Percentiles rank a stretch among this genome's conserved stretches.
phyloP scores from a whole-genome alignment of 2,797 vertebrate species.

The Lepus townsendii region DNA sequence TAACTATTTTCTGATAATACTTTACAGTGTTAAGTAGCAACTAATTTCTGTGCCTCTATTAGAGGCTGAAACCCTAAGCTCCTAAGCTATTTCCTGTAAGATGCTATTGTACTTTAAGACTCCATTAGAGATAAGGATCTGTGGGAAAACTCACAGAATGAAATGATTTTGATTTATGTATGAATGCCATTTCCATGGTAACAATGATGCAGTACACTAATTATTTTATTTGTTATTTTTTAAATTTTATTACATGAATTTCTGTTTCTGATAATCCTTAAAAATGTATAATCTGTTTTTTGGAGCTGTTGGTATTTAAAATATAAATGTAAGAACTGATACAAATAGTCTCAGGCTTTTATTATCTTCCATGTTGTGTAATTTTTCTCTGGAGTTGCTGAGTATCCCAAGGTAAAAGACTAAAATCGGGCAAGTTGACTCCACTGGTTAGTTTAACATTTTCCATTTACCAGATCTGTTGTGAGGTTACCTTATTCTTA shows the following conservation, averaged over 20 bases:
- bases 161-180: constrained; percentile 58
- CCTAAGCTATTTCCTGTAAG: not conserved
- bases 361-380: not conserved
- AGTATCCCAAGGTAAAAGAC: constrained; percentile 10
- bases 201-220: not conserved
- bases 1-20: not conserved
- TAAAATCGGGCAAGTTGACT: constrained; percentile 9
- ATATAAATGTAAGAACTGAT: constrained; percentile 1
- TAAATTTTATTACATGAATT: constrained; percentile 4
- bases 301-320: constrained; percentile 48
- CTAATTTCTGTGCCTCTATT: not conserved
- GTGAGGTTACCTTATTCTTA: not conserved
- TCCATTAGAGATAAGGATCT: not conserved
- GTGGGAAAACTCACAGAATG: not conserved
- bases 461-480: not conserved
- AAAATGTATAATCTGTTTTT: constrained; percentile 10
- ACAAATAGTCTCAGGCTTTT: not conserved
- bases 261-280: constrained; percentile 46
- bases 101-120: not conserved
- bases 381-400: not conserved
- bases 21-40: not conserved
- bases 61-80: not conserved
- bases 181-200: not conserved
- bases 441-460: not conserved
- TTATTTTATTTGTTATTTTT: constrained; percentile 1